phyloP scores from a whole-genome alignment of 2,888 invertebrate genomes.

The Ichneumon xanthorius region DNA sequence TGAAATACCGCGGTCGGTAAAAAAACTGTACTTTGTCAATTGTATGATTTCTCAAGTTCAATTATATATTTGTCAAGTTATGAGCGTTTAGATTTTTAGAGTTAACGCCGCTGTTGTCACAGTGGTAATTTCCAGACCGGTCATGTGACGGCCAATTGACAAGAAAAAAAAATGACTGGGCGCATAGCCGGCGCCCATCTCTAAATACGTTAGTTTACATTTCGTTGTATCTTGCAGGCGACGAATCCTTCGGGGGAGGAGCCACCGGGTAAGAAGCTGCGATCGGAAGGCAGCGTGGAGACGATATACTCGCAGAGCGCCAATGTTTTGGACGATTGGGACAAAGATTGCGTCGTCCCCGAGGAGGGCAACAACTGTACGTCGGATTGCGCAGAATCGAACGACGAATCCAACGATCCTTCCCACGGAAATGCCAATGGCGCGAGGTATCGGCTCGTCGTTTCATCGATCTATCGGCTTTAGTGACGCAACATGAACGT shows the following conservation, averaged over 20 bases:
- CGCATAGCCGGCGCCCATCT: too few relatives aligned
- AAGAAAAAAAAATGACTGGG: too few relatives aligned
- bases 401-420: slow-evolving; percentile 48
- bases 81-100: too few relatives aligned
- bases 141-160: too few relatives aligned
- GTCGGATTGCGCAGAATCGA: slow-evolving; percentile 10
- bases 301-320: slow-evolving; percentile 60
- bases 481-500: background rate
- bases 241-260: slow-evolving; percentile 49
- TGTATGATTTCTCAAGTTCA: too few relatives aligned
- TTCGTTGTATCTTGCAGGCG: slow-evolving; percentile 41
- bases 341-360: background rate
- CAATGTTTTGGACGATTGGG: slow-evolving; percentile 25
- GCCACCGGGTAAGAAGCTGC: slow-evolving; percentile 67
- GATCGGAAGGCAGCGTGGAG: slow-evolving; percentile 57
- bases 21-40: too few relatives aligned
- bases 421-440: background rate
- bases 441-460: slow-evolving; percentile 23
- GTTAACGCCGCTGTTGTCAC: too few relatives aligned
- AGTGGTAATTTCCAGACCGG: too few relatives aligned
- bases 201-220: too few relatives aligned
- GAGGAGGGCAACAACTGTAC: background rate
- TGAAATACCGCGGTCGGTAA: background rate
- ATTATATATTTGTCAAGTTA: too few relatives aligned
- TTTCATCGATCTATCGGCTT: background rate